A percentile compares a stretch with the other conserved stretches of the same genome.
These are phyloP conservation scores for Centropristis striata DNA, from an alignment of 2,113 vertebrate species.

Conservation along the genomic window DNA sequence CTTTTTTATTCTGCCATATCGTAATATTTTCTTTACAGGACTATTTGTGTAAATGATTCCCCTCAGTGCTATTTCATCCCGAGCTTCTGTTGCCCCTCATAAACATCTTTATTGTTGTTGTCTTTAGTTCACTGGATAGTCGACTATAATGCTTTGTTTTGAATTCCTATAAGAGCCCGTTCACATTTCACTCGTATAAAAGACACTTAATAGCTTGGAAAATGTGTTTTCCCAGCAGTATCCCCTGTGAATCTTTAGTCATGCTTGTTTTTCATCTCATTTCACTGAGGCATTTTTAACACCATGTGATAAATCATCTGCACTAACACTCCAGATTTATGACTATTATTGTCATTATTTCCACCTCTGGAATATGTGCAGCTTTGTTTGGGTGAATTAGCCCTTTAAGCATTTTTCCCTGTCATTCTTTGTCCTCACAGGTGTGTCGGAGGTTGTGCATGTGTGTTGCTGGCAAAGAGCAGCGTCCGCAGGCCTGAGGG, in stretches of 20 bases:
- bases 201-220: constrained; percentile 74
- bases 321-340: constrained; percentile 63
- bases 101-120: constrained; percentile 65
- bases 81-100: constrained; percentile 45
- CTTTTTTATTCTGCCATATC: constrained; percentile 15
- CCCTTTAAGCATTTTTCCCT: constrained; percentile 38
- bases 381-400: constrained; percentile 57
- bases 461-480: constrained; percentile 3
- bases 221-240: constrained; percentile 73
- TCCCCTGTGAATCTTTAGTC: constrained; percentile 76
- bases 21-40: constrained; percentile 55
- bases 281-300: constrained; percentile 72
- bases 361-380: constrained; percentile 40
- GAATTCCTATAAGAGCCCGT: constrained; percentile 62
- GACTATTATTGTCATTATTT: constrained; percentile 58
- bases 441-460: constrained; percentile 33
- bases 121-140: constrained; percentile 58
- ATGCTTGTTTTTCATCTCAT: constrained; percentile 75
- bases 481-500: constrained; percentile 74
- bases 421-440: constrained; percentile 61
- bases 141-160: constrained; percentile 57
- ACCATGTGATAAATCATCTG: constrained; percentile 65
- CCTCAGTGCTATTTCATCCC: constrained; percentile 47
- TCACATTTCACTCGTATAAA: constrained; percentile 71
- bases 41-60: constrained; percentile 60